Evolutionary conservation across 2,888 invertebrate genomes (phyloP), one percentile per base, ranked within the genome.

Genomic region (Macrophya annulata): DNA sequence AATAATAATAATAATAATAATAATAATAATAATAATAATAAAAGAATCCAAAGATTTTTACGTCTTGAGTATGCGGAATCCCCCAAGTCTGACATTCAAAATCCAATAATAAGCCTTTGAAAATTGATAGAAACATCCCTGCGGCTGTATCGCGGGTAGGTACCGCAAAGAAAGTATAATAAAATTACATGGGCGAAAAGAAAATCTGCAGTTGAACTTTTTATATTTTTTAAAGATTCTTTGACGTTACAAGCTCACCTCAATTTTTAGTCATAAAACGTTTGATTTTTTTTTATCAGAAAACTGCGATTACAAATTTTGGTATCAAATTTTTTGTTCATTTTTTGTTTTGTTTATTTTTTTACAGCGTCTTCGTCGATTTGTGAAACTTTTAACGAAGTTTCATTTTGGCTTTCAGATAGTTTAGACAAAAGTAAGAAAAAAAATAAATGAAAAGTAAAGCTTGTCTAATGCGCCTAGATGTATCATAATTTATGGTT

Each of bases 401-500:
- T 40, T 71, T 71, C 71, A 9, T 71, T 71, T 17, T 71, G 37
- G n/a, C 71, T 71, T 40, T 71, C 6, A 71, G 37, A n/a, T 17
- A n/a, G 37, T 71, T 71, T 40, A 12, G 31, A 25, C 8, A 25
- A 62, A 25, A 10, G 3, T 31, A 31, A 2, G 3, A 2, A 31
- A n/a, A 25, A 62, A 71, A 37, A 71, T n/a, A 37, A 37, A 71
- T 8, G 37, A 37, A 40, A 40, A 37, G 8, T 40, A 5, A 40
- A 37, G 40, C 37, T 40, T 31, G 71, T 71, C 71, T 71, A 71
- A 71, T 71, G 71, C 71, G 40, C n/a, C 17, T 71, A 9, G 71
- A 71, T 71, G 40, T 71, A 71, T 71, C 71, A 37, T 71, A 71
- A 71, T 71, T 71, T 71, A 40, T 40, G 40, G 31, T 4, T 40